Conservation (phyloP, 2,888 invertebrate species). For the Pyrrhosoma nymphula region DNA sequence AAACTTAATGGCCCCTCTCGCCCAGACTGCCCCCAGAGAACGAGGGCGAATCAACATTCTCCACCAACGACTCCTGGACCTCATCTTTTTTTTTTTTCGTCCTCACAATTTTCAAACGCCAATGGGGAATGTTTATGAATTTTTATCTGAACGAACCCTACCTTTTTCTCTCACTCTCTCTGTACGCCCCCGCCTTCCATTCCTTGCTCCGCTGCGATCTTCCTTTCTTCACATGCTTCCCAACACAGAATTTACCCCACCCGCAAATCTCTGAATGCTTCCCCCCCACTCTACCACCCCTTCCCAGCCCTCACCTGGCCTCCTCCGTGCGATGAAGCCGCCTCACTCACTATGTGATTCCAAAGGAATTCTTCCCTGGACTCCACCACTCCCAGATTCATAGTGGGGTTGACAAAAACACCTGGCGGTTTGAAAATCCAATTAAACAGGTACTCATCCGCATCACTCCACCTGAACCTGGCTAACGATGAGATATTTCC, state of each 20-base stretch:
- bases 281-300: neutral
- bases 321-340: neutral
- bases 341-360: neutral
- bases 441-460: neutral
- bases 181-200: neutral
- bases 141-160: neutral
- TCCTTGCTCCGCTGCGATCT: neutral
- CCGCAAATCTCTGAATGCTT: neutral
- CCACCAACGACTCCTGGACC: neutral
- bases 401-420: neutral
- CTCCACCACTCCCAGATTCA: neutral
- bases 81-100: neutral
- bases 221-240: neutral
- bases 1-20: neutral
- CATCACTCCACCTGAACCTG: neutral
- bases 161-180: neutral
- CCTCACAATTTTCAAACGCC: slow-evolving; percentile 12
- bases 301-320: neutral
- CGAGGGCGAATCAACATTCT: slow-evolving; percentile 7
- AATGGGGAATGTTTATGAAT: slow-evolving; percentile 19
- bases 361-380: neutral
- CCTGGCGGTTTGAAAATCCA: neutral
- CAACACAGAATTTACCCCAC: neutral
- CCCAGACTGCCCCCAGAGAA: neutral
- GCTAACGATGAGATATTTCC: neutral